These are phyloP conservation scores for Tachysurus fulvidraco DNA, from an alignment of 2,113 vertebrate species.

Conservation along the genomic window DNA sequence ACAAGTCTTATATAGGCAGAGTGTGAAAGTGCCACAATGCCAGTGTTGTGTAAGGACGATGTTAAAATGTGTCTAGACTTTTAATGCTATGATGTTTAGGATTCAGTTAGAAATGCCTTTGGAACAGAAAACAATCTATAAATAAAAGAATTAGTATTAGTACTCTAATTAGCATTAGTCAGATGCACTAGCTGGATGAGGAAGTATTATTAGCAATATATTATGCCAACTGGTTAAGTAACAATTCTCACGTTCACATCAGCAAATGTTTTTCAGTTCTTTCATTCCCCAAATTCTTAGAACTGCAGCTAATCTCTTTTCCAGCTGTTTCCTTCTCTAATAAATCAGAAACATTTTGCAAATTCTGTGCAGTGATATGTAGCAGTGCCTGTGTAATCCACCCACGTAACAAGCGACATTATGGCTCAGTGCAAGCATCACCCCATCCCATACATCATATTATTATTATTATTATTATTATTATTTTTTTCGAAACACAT, in stretches of 20 bases:
- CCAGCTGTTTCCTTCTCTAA: slow-evolving; percentile 1
- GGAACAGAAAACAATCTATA: neutral
- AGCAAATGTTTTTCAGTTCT: neutral
- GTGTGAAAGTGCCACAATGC: neutral
- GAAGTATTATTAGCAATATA: neutral
- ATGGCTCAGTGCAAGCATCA: neutral
- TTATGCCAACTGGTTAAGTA: neutral
- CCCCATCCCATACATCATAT: neutral
- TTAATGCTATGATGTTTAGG: neutral
- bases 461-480: no score
- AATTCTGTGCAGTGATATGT: neutral
- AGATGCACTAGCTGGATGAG: neutral
- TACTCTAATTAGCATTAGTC: no score
- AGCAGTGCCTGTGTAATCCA: neutral
- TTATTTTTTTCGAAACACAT: neutral
- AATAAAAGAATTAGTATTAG: neutral
- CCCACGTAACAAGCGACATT: neutral
- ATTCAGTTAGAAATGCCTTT: neutral
- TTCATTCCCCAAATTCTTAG: neutral
- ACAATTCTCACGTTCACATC: neutral
- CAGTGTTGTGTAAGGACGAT: neutral
- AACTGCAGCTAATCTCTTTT: neutral
- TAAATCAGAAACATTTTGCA: neutral
- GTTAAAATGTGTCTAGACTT: neutral
- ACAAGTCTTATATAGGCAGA: neutral